phyloP scores from a whole-genome alignment of 1,140 invertebrate species.

The Orussus abietinus region DNA sequence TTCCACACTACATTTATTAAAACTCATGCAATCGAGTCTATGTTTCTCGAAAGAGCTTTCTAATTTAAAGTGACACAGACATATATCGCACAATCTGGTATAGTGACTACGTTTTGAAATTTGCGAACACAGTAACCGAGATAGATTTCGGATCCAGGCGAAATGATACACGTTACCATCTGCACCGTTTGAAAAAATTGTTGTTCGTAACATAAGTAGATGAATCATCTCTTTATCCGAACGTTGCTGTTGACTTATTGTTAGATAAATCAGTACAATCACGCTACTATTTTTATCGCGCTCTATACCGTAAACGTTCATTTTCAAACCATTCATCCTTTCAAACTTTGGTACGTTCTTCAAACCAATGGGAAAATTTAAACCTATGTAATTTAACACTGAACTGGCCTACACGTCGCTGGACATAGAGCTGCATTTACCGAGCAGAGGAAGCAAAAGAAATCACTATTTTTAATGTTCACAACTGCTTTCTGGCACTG shows the following conservation, averaged over 20 bases:
- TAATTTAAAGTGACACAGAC: slow-evolving; percentile 4
- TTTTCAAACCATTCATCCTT: too few relatives aligned
- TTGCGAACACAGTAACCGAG: slow-evolving; percentile 8
- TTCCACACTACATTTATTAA: slow-evolving; percentile 12
- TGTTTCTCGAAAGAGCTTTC: slow-evolving; percentile 5
- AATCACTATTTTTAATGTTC: slow-evolving; percentile 1
- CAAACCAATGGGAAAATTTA: slow-evolving; percentile 3
- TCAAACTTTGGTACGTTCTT: too few relatives aligned
- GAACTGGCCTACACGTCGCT: background rate
- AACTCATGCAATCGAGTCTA: too few relatives aligned
- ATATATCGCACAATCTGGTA: slow-evolving; percentile 2
- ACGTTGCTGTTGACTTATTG: too few relatives aligned
- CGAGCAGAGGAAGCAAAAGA: too few relatives aligned
- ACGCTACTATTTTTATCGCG: background rate
- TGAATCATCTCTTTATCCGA: slow-evolving; percentile 7
- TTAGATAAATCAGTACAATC: slow-evolving; percentile 6
- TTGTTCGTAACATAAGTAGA: background rate
- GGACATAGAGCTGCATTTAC: background rate
- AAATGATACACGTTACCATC: slow-evolving; percentile 8
- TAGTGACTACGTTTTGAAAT: slow-evolving; percentile 1
- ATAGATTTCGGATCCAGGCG: slow-evolving; percentile 9
- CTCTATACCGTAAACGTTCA: slow-evolving; percentile 2
- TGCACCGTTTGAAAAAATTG: background rate
- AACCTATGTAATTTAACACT: background rate
- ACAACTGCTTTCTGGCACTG: slow-evolving; percentile 3